phyloP scores from a whole-genome alignment of 2,797 vertebrate genomes.

The Eurystomus glaucurus region DNA sequence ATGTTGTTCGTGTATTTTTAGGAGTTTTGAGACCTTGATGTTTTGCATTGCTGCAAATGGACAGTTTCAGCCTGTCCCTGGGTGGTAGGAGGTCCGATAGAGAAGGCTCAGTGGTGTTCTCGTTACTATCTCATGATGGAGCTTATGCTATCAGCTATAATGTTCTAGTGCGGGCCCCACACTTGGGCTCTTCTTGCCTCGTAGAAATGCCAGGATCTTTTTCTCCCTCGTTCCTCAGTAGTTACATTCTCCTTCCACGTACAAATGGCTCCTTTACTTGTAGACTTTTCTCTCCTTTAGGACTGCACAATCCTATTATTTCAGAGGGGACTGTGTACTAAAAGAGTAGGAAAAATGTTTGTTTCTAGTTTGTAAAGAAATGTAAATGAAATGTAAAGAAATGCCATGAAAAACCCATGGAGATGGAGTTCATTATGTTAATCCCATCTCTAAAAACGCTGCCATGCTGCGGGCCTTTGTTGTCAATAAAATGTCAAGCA shows the following conservation, averaged over 20 bases:
- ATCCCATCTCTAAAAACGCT: constrained; percentile 52
- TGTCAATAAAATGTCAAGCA: constrained; percentile 72
- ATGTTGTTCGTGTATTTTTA: background rate
- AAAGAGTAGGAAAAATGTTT: background rate
- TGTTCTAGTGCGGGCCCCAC: background rate
- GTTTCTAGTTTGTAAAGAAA: constrained; percentile 33
- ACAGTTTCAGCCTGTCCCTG: background rate
- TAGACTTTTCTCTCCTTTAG: background rate
- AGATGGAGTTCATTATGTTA: constrained; percentile 64
- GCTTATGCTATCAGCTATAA: background rate
- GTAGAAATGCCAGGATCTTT: background rate
- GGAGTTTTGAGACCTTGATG: background rate
- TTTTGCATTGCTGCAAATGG: background rate
- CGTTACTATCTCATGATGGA: background rate
- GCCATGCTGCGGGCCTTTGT: constrained; percentile 24
- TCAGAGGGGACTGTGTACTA: background rate
- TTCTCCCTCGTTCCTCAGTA: background rate
- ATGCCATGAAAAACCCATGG: constrained; percentile 34
- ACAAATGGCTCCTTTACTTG: background rate
- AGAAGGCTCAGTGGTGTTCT: background rate
- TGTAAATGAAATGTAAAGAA: constrained; percentile 5
- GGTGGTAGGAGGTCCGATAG: background rate
- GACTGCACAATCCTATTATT: background rate
- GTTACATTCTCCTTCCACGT: background rate
- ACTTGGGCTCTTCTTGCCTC: background rate